Evolutionary conservation across 2,797 vertebrate species (phyloP), one percentile per base, ranked within the genome.

Genomic region (Florisuga fusca): DNA sequence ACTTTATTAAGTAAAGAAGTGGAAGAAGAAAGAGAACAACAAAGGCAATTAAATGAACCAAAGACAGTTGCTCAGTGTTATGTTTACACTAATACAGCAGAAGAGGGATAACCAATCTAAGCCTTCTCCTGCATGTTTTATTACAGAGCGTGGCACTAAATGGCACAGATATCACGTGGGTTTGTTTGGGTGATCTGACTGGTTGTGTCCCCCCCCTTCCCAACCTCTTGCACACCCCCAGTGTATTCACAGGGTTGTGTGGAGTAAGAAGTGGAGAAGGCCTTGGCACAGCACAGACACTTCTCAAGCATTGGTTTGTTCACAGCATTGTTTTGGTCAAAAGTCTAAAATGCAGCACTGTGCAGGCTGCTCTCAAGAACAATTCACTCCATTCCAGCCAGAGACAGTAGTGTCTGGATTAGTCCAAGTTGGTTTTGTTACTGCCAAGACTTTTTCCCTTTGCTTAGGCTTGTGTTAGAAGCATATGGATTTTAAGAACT

Each of bases 141-240:
- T 34, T 51, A 5, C 25, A 19, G 46, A 34, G 14, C 26, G 2
- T 51, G 51, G 9, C 1, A 1, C 15, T 25, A 9, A 1, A 16
- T 12, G 21, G 16, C 31, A 12, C 13, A 12, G 54, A 16, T 43
- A 12, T 17, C 13, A 43, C 10, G 62, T 17, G 6, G 15, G 11
- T 43, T 34, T 43, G 36, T 8, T 36, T 1, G 22, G 17, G 46
- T 53, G 14, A 7, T n/a, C 20, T 36, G n/a, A 9, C 15, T n/a
- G 38, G 38, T 27, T 36, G 18, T 23, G 36, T 68, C n/a, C 31
- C 17, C 27, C 36, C 36, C 36, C 36, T n/a, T 36, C 46, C 78
- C 31, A 31, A 5, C 10, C 8, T 50, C 34, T 33, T 29, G 43
- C 34, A 29, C 7, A 2, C 9, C 19, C 18, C 27, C 27, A 29